Evolutionary conservation across 2,797 vertebrate genomes (phyloP).

Genomic region (Crenuchus spilurus): DNA sequence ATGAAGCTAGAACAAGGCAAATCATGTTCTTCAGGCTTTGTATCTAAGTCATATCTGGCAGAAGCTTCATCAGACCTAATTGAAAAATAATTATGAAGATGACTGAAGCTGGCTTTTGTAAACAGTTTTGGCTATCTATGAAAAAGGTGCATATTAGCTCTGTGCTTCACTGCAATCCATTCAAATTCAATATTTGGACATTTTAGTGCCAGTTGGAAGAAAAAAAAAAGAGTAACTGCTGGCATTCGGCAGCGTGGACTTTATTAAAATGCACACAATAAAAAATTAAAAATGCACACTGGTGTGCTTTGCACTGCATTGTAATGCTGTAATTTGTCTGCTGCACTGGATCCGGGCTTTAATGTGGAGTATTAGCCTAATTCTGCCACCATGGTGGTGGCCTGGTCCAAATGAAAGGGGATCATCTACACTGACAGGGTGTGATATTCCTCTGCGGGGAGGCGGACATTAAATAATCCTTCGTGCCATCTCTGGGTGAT

Average conservation of each 20-base stretch:
- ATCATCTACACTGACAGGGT: not conserved
- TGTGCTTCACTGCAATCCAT: slow-evolving; percentile 21
- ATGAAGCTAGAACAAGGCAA: not conserved
- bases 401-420: slow-evolving; percentile 17
- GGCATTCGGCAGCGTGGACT: slow-evolving; percentile 60
- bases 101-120: slow-evolving; percentile 46
- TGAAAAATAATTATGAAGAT: slow-evolving; percentile 28
- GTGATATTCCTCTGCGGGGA: not conserved
- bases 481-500: not conserved
- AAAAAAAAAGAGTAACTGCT: slow-evolving; percentile 63
- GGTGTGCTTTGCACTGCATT: slow-evolving; percentile 9
- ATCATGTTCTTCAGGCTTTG: not conserved
- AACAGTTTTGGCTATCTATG: slow-evolving; percentile 51
- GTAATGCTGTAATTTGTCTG: slow-evolving; percentile 49
- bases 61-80: not conserved
- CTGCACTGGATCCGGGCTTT: not conserved
- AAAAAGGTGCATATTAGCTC: slow-evolving; percentile 35
- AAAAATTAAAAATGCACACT: slow-evolving; percentile 61
- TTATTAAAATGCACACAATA: slow-evolving; percentile 61
- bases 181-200: slow-evolving; percentile 59
- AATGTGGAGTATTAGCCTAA: slow-evolving; percentile 19
- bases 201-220: slow-evolving; percentile 56
- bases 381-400: slow-evolving; percentile 2
- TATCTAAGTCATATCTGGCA: not conserved
- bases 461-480: not conserved